phyloP scores from a whole-genome alignment of 2,888 invertebrate genomes.

The Sarcophaga subvicina region DNA sequence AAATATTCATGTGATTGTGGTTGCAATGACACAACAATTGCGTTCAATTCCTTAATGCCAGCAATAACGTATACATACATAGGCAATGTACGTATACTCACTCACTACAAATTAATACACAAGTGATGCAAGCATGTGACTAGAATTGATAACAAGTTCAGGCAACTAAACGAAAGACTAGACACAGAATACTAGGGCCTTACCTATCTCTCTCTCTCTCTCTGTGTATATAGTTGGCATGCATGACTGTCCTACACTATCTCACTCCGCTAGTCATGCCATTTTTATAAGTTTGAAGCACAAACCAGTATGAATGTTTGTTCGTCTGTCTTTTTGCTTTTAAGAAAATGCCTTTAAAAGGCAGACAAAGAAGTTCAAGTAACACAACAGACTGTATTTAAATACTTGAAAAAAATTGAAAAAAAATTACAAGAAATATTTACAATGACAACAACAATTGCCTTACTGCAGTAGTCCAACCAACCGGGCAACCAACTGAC shows the following conservation, averaged over 20 bases:
- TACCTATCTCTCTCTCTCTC: neutral
- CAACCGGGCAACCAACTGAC: neutral
- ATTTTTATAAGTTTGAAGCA: neutral
- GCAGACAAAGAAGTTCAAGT: slow-evolving; percentile 24
- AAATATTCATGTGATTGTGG: neutral
- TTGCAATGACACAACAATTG: neutral
- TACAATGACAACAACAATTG: neutral
- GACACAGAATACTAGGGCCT: neutral
- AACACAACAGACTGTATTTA: slow-evolving; percentile 15
- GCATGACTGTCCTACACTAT: neutral
- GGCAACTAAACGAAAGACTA: slow-evolving; percentile 24
- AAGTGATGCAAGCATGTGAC: slow-evolving; percentile 60
- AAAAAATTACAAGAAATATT: neutral
- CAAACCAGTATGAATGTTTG: neutral
- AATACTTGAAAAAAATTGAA: neutral
- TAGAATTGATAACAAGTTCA: slow-evolving; percentile 56
- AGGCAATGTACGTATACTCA: neutral
- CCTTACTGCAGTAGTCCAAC: neutral
- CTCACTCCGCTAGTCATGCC: neutral
- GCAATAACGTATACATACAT: neutral
- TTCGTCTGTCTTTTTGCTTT: neutral
- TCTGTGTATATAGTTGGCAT: neutral
- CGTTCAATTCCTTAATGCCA: neutral
- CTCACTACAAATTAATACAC: slow-evolving; percentile 51
- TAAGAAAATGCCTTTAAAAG: slow-evolving; percentile 10